Base-by-base conservation (phyloP, 2,113 vertebrate genomes). In the Potamarius usumacintae region DNA sequence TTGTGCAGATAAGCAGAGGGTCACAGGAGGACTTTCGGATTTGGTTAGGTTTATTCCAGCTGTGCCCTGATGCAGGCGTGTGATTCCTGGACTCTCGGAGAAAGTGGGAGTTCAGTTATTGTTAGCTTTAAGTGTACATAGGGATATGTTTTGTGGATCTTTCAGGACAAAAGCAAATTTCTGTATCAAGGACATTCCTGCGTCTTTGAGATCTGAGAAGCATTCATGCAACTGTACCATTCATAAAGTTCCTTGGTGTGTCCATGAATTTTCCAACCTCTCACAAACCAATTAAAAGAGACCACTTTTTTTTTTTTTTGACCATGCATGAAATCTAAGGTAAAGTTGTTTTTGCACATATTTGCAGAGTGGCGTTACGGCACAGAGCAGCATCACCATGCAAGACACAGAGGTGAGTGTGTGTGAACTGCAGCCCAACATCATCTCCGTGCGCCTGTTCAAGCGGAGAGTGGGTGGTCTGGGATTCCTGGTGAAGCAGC, bases 371-470 rank as follows among this genome's bases (percentile, higher is more conserved):
- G 62, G 76, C 55, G 81, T 78, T 69, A 60, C 83, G 22, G 76
- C 58, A 85, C 76, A 48, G 12, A 18, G 69, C 42, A 83, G 1
- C 65, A 85, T 81, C 93, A 92, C 92, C 94, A 99, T 99, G 97
- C 97, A 98, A 95, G 97, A 97, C 71, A 95, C 94, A 15, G 95
- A 94, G 92, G 95, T 97, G 71, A 97, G 96, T 0, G 98, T 99
- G 88, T 97, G 97, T 94, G 97, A 99, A 91, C 97, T 99, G 91
- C 97, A 99, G 90, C 98, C 98, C 90, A 99, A 99, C 74, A 97
- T 99, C 95, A 99, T 99, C 93, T 99, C 98, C 0, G 97, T 99
- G 82, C 97, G 97, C 82, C 97, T 99, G 82, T 98, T 97, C 94
- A 99, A 99, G 91, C 96, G 97, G 90, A 98, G 97, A 90, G 96